Conservation (phyloP, 2,888 invertebrate species). For the Parnassius smintheus region DNA sequence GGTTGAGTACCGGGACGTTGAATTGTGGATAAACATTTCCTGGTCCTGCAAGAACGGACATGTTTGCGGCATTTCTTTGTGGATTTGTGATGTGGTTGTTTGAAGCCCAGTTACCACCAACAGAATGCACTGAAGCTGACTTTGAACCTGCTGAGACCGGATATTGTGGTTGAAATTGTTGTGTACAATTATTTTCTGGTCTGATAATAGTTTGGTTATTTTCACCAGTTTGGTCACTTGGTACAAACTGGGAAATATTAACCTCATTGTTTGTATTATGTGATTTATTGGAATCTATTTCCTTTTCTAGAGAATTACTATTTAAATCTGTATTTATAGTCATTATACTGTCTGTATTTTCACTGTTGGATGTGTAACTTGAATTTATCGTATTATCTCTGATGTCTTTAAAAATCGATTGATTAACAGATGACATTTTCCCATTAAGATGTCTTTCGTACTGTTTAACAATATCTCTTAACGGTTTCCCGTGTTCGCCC, state of each 20-base stretch:
- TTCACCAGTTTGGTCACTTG: not conserved
- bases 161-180: constrained; percentile 2
- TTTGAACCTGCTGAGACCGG: not conserved
- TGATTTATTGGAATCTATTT: not conserved
- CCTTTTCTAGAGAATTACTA: not conserved
- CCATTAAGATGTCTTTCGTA: constrained; percentile 49
- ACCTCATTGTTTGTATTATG: not conserved
- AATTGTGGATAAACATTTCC: not conserved
- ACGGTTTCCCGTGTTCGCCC: constrained; percentile 50
- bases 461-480: constrained; percentile 50
- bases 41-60: not conserved
- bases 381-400: not conserved
- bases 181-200: not conserved
- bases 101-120: not conserved
- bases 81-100: not conserved
- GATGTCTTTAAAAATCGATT: constrained; percentile 26
- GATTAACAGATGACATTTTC: constrained; percentile 29
- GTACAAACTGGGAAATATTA: not conserved
- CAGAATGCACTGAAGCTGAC: not conserved
- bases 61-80: not conserved
- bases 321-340: not conserved
- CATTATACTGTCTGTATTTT: not conserved
- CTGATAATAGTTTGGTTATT: not conserved
- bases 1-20: not conserved
- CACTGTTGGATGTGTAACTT: not conserved